Percentiles rank a stretch among this genome's conserved stretches.
Conservation (phyloP, 1,140 invertebrate genomes). For the Drosophila varians region DNA sequence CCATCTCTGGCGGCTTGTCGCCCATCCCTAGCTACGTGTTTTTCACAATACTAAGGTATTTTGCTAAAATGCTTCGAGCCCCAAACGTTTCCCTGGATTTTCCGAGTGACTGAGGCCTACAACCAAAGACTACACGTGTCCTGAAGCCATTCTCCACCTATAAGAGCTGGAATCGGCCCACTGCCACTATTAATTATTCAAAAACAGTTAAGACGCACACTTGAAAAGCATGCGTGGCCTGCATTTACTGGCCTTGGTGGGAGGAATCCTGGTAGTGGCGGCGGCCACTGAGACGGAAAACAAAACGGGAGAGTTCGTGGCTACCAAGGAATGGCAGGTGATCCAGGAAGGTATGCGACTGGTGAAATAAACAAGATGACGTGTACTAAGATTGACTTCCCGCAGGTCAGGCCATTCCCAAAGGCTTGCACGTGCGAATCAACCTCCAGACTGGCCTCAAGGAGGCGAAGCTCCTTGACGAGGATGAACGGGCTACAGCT, state of each 20-base stretch:
- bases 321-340: conserved; percentile 87
- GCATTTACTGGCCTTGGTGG: conserved; percentile 1
- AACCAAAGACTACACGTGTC: neutral
- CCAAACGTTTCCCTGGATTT: neutral
- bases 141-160: neutral
- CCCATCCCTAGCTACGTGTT: neutral
- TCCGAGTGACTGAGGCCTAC: neutral
- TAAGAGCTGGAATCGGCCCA: neutral
- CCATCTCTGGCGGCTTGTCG: neutral
- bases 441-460: conserved; percentile 89
- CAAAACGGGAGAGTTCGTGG: conserved; percentile 83
- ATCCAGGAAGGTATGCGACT: conserved; percentile 85
- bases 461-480: conserved; percentile 89
- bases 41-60: neutral
- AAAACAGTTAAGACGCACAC: neutral
- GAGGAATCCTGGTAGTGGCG: conserved; percentile 7
- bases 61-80: neutral
- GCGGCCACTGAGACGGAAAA: conserved; percentile 27
- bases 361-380: conserved; percentile 22
- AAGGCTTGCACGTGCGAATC: conserved; percentile 89
- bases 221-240: conserved; percentile 4
- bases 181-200: neutral
- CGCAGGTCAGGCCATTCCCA: conserved; percentile 88
- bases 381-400: conserved; percentile 34
- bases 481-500: conserved; percentile 63